Percentiles rank a stretch among this genome's conserved stretches.
Conservation (phyloP, 2,888 invertebrate genomes). For the Panorpa germanica region DNA sequence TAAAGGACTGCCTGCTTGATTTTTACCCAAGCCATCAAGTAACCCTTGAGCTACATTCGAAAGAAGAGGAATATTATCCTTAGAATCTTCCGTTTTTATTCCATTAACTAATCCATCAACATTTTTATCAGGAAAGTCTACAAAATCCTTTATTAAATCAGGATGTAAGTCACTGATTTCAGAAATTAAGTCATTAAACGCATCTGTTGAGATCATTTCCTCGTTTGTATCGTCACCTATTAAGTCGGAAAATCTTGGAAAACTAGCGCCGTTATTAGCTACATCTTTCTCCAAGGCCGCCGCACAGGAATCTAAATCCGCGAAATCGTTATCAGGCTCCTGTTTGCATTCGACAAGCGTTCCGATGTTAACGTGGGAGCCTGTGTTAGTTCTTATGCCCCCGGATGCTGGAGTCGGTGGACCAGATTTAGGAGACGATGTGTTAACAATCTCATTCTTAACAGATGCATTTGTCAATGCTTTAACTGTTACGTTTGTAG, state of each 20-base stretch:
- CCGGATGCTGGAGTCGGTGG: no score
- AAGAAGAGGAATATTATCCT: no score
- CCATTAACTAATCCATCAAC: slow-evolving; percentile 13
- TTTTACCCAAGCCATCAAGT: no score
- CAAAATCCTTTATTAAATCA: slow-evolving; percentile 71
- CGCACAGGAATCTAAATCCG: slow-evolving; percentile 69
- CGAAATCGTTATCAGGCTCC: slow-evolving; percentile 70
- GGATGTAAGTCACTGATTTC: slow-evolving; percentile 69
- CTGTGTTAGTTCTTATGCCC: no score
- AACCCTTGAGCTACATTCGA: no score
- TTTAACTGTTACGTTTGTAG: slow-evolving; percentile 83
- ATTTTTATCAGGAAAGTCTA: slow-evolving; percentile 30
- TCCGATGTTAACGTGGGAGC: no score
- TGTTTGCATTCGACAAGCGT: slow-evolving; percentile 66
- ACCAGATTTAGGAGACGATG: no score
- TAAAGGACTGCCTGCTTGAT: no score
- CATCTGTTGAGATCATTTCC: slow-evolving; percentile 53
- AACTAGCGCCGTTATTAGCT: slow-evolving; percentile 47
- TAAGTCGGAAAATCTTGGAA: slow-evolving; percentile 61
- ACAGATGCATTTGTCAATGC: slow-evolving; percentile 49
- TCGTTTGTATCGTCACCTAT: slow-evolving; percentile 70
- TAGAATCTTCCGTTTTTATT: slow-evolving; percentile 21
- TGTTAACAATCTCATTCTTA: slow-evolving; percentile 35
- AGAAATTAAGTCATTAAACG: slow-evolving; percentile 72
- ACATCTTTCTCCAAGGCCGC: slow-evolving; percentile 73